Conservation (phyloP, 2,888 invertebrate species). For the Oconnorella tubifera region DNA sequence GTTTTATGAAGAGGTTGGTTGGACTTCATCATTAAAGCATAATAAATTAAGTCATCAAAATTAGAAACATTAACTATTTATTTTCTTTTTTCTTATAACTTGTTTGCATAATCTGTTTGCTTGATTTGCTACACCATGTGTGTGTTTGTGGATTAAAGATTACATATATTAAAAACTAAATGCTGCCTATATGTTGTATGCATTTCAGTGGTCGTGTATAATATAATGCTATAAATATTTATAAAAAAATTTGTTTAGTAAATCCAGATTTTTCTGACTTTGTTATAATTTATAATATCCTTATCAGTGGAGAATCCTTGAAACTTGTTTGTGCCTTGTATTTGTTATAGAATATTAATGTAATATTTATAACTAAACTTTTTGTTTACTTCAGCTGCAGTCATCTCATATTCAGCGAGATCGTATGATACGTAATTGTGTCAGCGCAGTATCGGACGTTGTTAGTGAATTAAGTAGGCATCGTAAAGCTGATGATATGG, state of each 20-base stretch:
- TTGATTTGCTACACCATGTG: background rate
- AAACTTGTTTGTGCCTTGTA: too few species aligned
- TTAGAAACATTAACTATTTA: background rate
- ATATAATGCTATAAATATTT: too few species aligned
- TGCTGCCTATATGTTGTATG: too few species aligned
- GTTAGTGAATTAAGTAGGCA: constrained; percentile 10
- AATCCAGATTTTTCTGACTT: too few species aligned
- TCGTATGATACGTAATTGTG: constrained; percentile 18
- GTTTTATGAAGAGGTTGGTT: constrained; percentile 18
- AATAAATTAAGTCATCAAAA: background rate
- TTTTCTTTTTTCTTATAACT: background rate
- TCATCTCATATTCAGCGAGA: constrained; percentile 13
- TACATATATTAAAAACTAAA: background rate
- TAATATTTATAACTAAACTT: too few species aligned
- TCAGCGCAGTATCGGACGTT: constrained; percentile 14
- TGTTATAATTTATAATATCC: too few species aligned
- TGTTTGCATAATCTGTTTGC: background rate
- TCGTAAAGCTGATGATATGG: background rate
- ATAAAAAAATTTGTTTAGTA: too few species aligned
- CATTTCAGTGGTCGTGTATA: too few species aligned
- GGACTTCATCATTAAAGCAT: background rate
- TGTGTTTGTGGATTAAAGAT: too few species aligned
- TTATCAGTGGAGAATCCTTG: too few species aligned
- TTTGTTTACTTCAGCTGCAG: too few species aligned
- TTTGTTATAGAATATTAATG: too few species aligned